These are phyloP conservation scores for Orius insidiosus DNA, from an alignment of 1,140 invertebrate genomes.

Conservation along the genomic window DNA sequence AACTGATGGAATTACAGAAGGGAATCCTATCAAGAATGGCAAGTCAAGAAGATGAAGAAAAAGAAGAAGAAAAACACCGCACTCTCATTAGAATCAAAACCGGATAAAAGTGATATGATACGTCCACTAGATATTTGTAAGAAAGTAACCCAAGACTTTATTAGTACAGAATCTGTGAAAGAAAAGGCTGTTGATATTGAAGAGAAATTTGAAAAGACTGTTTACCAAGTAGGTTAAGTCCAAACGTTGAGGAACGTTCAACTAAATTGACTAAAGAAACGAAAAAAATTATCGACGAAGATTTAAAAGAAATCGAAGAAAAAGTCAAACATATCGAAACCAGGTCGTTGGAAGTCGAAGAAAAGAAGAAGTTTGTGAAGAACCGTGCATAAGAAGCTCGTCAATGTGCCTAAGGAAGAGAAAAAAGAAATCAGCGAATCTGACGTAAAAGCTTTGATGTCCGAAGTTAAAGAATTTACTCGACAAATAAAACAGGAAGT, in stretches of 20 bases:
- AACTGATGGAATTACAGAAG: constrained; percentile 21
- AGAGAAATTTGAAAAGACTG: neutral
- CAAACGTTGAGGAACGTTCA: neutral
- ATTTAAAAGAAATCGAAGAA: constrained; percentile 11
- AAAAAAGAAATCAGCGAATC: constrained; percentile 20
- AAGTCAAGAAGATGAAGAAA: constrained; percentile 23
- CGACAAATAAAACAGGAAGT: constrained; percentile 33
- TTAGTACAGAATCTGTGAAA: neutral
- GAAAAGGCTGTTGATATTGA: neutral
- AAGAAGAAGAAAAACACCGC: constrained; percentile 20
- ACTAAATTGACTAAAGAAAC: constrained; percentile 12
- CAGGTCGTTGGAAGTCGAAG: neutral
- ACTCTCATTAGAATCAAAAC: constrained; percentile 22
- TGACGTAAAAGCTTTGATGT: constrained; percentile 29
- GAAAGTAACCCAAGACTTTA: neutral
- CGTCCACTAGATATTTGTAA: constrained; percentile 9
- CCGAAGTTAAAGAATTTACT: constrained; percentile 31
- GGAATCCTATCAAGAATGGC: constrained; percentile 18
- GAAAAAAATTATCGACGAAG: constrained; percentile 15
- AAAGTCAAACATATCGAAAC: neutral
- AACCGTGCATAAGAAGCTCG: constrained; percentile 11
- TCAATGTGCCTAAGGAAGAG: constrained; percentile 10
- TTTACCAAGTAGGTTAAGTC: neutral
- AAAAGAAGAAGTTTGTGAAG: constrained; percentile 6
- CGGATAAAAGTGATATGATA: constrained; percentile 26